Evolutionary conservation across 2,797 vertebrate genomes (phyloP).

Genomic region (Bryconaethiops microstoma): DNA sequence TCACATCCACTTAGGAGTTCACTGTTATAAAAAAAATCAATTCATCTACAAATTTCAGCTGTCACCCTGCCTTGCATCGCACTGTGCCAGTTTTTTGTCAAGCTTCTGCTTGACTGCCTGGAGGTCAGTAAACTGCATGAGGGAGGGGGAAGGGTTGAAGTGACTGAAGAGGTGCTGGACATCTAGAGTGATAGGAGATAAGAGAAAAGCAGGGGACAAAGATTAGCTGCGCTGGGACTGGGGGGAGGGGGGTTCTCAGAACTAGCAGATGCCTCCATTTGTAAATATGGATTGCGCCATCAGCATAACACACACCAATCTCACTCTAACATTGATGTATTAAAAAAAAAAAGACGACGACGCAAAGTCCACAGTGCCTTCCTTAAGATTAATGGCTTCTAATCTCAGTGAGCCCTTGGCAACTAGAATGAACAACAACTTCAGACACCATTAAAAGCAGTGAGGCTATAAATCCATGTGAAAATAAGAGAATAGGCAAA

Average conservation of each 20-base stretch:
- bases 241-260: background rate
- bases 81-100: background rate
- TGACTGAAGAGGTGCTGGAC: background rate
- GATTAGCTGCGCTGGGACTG: background rate
- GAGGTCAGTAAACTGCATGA: background rate
- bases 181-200: conserved; percentile 9
- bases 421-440: conserved; percentile 31
- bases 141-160: background rate
- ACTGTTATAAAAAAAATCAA: background rate
- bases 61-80: background rate
- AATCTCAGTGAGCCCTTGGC: conserved; percentile 44
- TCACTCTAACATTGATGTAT: background rate
- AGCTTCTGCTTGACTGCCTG: background rate
- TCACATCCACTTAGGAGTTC: background rate
- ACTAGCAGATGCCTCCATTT: conserved; percentile 15
- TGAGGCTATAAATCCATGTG: conserved; percentile 31
- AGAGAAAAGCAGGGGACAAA: background rate
- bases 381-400: conserved; percentile 44
- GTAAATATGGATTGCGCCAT: background rate
- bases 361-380: background rate
- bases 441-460: conserved; percentile 8
- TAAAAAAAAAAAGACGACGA: background rate
- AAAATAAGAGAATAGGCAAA: conserved; percentile 14
- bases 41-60: background rate
- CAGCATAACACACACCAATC: background rate